Conservation (phyloP, 2,797 vertebrate species). For the Microcaecilia unicolor region DNA sequence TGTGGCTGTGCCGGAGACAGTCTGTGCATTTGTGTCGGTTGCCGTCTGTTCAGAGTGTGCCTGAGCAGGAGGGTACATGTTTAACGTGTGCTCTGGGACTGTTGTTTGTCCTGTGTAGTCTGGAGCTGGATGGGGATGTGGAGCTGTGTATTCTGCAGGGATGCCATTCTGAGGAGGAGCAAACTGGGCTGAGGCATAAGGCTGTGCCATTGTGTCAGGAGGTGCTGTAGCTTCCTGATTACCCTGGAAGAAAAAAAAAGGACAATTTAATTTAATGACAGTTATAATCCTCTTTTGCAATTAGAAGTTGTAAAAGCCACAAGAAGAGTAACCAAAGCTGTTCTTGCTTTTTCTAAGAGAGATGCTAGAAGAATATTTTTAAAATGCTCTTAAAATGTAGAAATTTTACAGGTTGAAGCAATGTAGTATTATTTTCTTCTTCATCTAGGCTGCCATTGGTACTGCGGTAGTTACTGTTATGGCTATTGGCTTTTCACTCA, state of each 20-base stretch:
- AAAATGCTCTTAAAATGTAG: too few relatives aligned
- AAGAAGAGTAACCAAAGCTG: too few relatives aligned
- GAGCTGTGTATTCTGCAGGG: slow-evolving; percentile 79
- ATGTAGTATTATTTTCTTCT: too few relatives aligned
- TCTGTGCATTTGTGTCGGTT: slow-evolving; percentile 73
- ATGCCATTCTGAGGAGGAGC: slow-evolving; percentile 82
- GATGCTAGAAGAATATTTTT: too few relatives aligned
- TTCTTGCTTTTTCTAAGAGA: too few relatives aligned
- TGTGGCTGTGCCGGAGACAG: slow-evolving; percentile 88
- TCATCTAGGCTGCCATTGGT: too few relatives aligned
- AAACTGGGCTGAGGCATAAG: slow-evolving; percentile 84
- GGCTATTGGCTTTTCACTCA: too few relatives aligned
- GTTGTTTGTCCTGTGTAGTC: slow-evolving; percentile 80
- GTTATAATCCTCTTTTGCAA: too few relatives aligned
- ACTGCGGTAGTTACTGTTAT: too few relatives aligned
- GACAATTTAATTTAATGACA: too few relatives aligned
- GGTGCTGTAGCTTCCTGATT: slow-evolving; percentile 89
- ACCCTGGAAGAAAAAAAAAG: slow-evolving; percentile 57
- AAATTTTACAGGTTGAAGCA: too few relatives aligned
- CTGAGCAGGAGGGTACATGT: slow-evolving; percentile 83
- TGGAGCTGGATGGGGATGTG: slow-evolving; percentile 78
- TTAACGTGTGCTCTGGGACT: slow-evolving; percentile 83
- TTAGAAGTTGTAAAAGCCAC: too few relatives aligned
- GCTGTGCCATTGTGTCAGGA: slow-evolving; percentile 92
- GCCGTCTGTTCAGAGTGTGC: slow-evolving; percentile 79